Evolutionary conservation across 2,888 invertebrate genomes (phyloP).

Genomic region (Ichneumoninae sp.): DNA sequence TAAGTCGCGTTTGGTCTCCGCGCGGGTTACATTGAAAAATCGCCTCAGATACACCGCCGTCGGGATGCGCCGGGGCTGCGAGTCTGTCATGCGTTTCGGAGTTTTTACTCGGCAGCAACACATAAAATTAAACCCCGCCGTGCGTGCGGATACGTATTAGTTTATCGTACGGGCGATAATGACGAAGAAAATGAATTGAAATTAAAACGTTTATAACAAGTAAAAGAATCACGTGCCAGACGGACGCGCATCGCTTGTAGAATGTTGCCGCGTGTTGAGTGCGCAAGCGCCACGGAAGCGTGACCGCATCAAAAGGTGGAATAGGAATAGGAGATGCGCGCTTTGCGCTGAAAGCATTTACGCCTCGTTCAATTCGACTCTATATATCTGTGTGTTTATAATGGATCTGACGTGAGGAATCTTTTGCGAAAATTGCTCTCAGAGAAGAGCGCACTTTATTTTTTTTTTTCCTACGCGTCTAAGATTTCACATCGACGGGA

Average conservation of each 20-base stretch:
- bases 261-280: constrained; percentile 24
- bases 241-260: constrained; percentile 30
- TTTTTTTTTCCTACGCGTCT: background rate
- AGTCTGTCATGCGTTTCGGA: background rate
- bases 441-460: background rate
- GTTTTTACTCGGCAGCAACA: background rate
- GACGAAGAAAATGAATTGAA: constrained; percentile 32
- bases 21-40: background rate
- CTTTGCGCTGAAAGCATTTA: constrained; percentile 55
- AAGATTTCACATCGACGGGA: constrained; percentile 4
- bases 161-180: background rate
- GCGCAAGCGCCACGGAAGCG: constrained; percentile 42
- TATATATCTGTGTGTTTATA: constrained; percentile 34
- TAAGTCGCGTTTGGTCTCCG: constrained; percentile 11
- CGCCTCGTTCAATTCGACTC: constrained; percentile 12
- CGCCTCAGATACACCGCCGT: background rate
- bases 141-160: constrained; percentile 2
- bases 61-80: background rate
- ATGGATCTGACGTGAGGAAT: constrained; percentile 20
- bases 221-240: constrained; percentile 42
- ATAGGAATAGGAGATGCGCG: constrained; percentile 43
- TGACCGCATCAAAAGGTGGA: constrained; percentile 46
- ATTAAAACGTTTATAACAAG: constrained; percentile 43
- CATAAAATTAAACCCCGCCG: background rate
- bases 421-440: constrained; percentile 10